phyloP scores from a whole-genome alignment of 2,113 vertebrate genomes.

The Dissostichus mawsoni region DNA sequence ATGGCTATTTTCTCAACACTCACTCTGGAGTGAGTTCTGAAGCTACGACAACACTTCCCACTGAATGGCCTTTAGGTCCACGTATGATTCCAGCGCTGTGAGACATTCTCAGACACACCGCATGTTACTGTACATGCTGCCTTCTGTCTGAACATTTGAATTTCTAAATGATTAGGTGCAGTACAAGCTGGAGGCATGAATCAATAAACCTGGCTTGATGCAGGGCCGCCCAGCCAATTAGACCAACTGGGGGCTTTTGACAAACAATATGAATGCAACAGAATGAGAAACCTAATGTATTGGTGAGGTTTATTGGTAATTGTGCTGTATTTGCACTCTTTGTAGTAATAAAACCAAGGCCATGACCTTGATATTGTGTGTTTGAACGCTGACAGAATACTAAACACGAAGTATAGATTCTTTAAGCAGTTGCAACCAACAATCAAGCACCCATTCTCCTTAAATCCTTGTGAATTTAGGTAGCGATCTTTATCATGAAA shows the following conservation, averaged over 20 bases:
- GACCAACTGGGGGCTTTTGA: constrained; percentile 53
- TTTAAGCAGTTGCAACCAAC: neutral
- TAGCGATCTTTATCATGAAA: neutral
- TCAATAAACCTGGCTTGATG: constrained; percentile 70
- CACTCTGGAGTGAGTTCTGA: constrained; percentile 46
- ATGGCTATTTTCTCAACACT: constrained; percentile 70
- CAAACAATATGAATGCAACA: constrained; percentile 47
- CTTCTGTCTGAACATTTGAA: constrained; percentile 62
- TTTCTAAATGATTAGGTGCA: constrained; percentile 73
- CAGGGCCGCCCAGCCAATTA: constrained; percentile 51
- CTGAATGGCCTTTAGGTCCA: constrained; percentile 28
- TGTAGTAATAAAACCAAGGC: constrained; percentile 5
- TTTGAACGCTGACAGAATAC: neutral
- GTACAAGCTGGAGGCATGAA: constrained; percentile 61
- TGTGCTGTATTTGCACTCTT: neutral
- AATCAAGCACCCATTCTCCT: neutral
- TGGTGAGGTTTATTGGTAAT: constrained; percentile 22
- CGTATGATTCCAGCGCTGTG: neutral
- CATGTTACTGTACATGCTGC: constrained; percentile 21
- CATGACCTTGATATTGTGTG: neutral
- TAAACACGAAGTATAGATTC: neutral
- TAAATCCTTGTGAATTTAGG: neutral
- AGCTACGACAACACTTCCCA: constrained; percentile 73
- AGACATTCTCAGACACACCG: constrained; percentile 27
- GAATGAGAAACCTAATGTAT: constrained; percentile 25